Conservation (phyloP, 2,888 invertebrate species). For the Ophion ellenae region DNA sequence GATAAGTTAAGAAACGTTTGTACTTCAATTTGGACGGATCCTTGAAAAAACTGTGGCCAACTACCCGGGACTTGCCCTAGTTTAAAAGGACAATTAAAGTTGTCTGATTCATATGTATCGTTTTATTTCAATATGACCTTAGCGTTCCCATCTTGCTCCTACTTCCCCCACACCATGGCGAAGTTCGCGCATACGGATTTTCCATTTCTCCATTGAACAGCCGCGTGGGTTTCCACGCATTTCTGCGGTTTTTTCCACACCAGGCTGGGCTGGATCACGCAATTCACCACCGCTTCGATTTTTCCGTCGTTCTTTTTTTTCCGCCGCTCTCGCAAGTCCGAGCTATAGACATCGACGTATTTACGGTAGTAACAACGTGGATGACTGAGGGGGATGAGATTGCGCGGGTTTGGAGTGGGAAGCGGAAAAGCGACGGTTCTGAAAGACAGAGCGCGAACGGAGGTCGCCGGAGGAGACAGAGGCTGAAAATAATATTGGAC, state of each 20-base stretch:
- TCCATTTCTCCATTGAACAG: no score
- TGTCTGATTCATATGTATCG: no score
- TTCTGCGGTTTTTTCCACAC: conserved; percentile 34
- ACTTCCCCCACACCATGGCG: neutral
- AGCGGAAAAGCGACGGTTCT: conserved; percentile 17
- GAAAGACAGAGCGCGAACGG: conserved; percentile 9
- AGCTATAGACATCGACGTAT: conserved; percentile 68
- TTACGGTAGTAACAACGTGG: conserved; percentile 68
- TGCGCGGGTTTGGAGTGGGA: neutral
- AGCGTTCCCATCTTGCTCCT: no score
- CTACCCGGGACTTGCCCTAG: no score
- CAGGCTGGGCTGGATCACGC: conserved; percentile 62
- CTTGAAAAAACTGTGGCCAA: no score
- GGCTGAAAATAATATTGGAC: conserved; percentile 77
- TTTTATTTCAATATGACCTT: no score
- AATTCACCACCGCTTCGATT: conserved; percentile 54
- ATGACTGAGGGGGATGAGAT: conserved; percentile 11
- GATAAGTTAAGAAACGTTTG: no score
- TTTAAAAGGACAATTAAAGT: no score
- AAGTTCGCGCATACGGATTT: no score
- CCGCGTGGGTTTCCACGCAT: neutral
- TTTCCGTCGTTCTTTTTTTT: conserved; percentile 10
- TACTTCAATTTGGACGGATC: no score
- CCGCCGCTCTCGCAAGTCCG: conserved; percentile 22
- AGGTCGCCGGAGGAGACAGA: conserved; percentile 50